Base-by-base conservation (phyloP, 2,113 vertebrate species). In the Sterrhoptilus dennistouni region DNA sequence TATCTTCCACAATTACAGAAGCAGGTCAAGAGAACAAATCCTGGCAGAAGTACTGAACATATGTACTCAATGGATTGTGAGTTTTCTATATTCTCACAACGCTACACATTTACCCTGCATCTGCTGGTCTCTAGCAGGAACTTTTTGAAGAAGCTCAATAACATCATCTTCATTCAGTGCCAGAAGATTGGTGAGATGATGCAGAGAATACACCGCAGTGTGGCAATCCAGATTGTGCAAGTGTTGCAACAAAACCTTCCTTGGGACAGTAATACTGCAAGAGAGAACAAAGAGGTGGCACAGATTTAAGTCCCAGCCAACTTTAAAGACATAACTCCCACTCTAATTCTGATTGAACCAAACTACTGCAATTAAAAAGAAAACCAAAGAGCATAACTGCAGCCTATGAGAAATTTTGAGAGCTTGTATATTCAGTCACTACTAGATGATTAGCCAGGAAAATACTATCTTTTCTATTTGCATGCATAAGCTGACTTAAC, bases 141-240 rank as follows among this genome's bases (percentile, higher is more conserved):
- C 97, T 59, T 97, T 98, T 4, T 99, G 98, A 91, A 99, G 98
- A 31, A 99, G 98, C 50, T 98, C 97, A 90, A 99, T 97, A 84
- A 99, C 98, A 93, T 97, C 97, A 2, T 98, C 98, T 94, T 99
- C 99, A 60, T 98, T 98, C 96, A 98, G 98, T 65, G 98, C 97
- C 96, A 98, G 97, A 82, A 99, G 96, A 90, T 98, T 98, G 83
- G 99, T 99, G 94, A 99, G 98, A 69, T 98, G 98, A 95, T 99
- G 98, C 77, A 99, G 98, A 72, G 99, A 98, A 53, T 99, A 99
- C 17, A 99, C 96, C 4, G 99, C 98, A 50, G 99, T 99, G 96
- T 99, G 99, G 85, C 96, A 98, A 97, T 99, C 99, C 93, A 99
- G 97, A 89, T 96, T 97, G 94, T 99, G 98, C 83, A 99, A 98